phyloP scores from a whole-genome alignment of 2,888 invertebrate species.

The Brachyptera risi region DNA sequence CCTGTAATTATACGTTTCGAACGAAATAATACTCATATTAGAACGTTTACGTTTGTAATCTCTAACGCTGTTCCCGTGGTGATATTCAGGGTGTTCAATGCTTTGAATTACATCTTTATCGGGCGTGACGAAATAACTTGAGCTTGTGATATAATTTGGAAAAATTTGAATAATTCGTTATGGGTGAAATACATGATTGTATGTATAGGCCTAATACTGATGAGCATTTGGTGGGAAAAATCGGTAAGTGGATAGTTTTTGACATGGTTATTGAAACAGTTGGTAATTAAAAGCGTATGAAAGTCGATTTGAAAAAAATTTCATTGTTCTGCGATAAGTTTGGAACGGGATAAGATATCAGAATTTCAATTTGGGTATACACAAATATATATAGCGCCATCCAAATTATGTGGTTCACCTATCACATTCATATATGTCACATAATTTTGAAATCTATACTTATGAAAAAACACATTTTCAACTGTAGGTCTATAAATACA shows the following conservation, averaged over 20 bases:
- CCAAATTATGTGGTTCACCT: no score
- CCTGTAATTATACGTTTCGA: background rate
- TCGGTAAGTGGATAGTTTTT: no score
- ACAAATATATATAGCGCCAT: no score
- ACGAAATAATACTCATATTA: constrained; percentile 8
- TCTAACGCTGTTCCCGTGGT: background rate
- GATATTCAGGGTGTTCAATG: background rate
- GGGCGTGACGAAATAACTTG: background rate
- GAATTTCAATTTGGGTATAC: no score
- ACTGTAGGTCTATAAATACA: no score
- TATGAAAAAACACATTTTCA: no score
- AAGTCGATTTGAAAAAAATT: no score
- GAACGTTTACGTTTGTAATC: constrained; percentile 14
- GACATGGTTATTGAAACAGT: no score
- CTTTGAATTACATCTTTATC: constrained; percentile 5
- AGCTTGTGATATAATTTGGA: background rate
- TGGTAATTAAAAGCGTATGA: background rate
- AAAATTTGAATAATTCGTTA: background rate
- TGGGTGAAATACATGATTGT: background rate
- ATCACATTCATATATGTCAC: no score
- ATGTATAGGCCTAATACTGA: background rate
- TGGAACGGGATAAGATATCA: no score
- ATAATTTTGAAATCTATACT: no score
- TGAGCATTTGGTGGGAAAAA: background rate
- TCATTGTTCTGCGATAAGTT: no score